Evolutionary conservation across 2,797 vertebrate species (phyloP).

Genomic region (Chelidonichthys spinosus): DNA sequence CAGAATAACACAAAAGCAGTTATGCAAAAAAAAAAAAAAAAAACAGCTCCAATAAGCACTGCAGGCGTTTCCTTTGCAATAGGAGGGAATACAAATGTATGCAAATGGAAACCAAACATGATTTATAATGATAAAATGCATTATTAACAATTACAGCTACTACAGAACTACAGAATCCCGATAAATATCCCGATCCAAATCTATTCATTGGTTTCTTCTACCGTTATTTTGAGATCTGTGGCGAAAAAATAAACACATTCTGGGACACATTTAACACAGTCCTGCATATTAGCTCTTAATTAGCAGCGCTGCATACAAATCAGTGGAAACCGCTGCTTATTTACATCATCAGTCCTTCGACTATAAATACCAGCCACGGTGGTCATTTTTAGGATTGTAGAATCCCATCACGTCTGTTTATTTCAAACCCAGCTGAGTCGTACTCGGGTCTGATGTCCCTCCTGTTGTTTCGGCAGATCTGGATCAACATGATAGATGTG

Average conservation of each 20-base stretch:
- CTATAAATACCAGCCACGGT: conserved; percentile 28
- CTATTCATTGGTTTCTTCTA: not conserved
- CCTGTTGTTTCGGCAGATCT: too few relatives aligned
- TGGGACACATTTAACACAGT: conserved; percentile 19
- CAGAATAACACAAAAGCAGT: not conserved
- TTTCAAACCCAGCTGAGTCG: not conserved
- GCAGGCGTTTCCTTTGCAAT: not conserved
- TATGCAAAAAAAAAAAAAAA: conserved; percentile 3
- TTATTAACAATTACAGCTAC: not conserved
- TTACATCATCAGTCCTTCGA: conserved; percentile 28
- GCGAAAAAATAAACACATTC: conserved; percentile 13
- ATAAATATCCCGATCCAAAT: not conserved
- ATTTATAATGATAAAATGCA: not conserved
- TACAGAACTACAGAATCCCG: not conserved
- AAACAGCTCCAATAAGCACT: not conserved
- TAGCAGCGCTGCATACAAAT: conserved; percentile 36
- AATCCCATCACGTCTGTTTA: not conserved
- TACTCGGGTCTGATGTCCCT: not conserved
- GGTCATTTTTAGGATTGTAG: not conserved
- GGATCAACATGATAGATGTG: too few relatives aligned
- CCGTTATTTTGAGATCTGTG: not conserved
- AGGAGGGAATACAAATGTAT: not conserved
- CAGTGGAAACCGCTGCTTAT: conserved; percentile 13
- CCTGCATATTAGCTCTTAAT: conserved; percentile 18
- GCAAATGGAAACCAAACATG: not conserved